Base-by-base conservation (phyloP, 2,888 invertebrate species). In the Xestia ashworthii region DNA sequence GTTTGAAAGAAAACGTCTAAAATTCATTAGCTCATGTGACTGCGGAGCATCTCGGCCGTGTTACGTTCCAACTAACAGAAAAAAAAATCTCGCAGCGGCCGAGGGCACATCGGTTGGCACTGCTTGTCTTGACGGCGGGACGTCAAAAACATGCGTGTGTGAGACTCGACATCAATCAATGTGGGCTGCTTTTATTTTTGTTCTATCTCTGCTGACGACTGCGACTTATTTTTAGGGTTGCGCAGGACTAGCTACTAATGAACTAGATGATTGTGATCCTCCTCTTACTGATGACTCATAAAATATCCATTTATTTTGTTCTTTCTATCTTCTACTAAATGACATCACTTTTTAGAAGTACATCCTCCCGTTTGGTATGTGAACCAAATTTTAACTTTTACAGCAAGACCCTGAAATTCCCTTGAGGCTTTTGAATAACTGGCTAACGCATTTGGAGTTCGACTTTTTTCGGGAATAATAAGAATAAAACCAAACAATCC, bases 161-260 rank as follows among this genome's bases (percentile, higher is more conserved):
- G 94, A 91, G 92, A 93, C 93, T 91, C 90, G 91, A 93, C 95
- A 96, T 96, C 95, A 95, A 96, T 96, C 95, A 95, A 94, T 94
- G 92, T 93, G 89, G 92, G 92, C 89, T 92, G 90, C 87, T 91
- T 93, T 93, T 95, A 95, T 96, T 95, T 95, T 93, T 90, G 90
- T 92, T 90, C 91, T 88, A 90, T 89, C 91, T 88, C 90, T 89
- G 90, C 90, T 90, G 91, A 91, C 91, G 87, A 93, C 89, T 83
- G 87, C 85, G 87, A 88, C 82, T 83, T 86, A 88, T 90, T 91
- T 90, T 91, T 91, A 90, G 89, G 85, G 86, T 83, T 86, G 83
- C 81, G 62, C 80, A 85, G 83, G 83, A 84, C 81, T 60, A 60
- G 60, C 60, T 87, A 87, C 86, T 87, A 88, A 90, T 87, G 83